phyloP scores from a whole-genome alignment of 1,140 invertebrate genomes.

The Nylanderia fulva region DNA sequence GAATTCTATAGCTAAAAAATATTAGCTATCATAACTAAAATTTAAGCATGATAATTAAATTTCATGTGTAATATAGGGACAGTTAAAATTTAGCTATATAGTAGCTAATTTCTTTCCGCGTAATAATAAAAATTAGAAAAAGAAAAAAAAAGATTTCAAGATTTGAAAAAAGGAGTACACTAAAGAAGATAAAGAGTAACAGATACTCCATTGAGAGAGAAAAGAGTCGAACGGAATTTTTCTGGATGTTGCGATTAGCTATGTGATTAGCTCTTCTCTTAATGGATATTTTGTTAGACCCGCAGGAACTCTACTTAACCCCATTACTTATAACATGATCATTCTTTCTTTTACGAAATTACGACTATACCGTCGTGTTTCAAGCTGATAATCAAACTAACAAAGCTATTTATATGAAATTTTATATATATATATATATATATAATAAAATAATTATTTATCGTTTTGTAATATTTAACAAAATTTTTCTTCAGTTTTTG shows the following conservation, averaged over 20 bases:
- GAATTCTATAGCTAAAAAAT: no score
- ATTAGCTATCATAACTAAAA: no score
- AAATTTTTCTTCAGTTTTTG: no score
- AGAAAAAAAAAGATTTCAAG: not conserved
- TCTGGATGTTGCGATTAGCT: not conserved
- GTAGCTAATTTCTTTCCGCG: no score
- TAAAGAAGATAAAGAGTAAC: not conserved
- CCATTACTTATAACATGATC: not conserved
- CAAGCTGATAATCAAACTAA: not conserved
- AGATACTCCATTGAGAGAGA: not conserved
- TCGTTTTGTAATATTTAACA: not conserved
- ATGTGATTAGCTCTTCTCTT: not conserved
- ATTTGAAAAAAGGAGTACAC: not conserved
- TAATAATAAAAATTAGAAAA: not conserved
- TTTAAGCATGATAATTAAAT: no score
- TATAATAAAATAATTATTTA: not conserved
- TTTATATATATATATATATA: not conserved
- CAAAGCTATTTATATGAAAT: not conserved
- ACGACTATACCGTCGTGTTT: not conserved
- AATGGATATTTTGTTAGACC: conserved; percentile 12
- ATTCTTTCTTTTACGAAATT: not conserved
- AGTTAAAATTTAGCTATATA: no score
- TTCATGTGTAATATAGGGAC: no score
- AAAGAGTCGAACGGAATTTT: not conserved
- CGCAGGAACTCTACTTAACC: not conserved